phyloP scores from a whole-genome alignment of 2,797 vertebrate genomes.

The Bradypodion pumilum region DNA sequence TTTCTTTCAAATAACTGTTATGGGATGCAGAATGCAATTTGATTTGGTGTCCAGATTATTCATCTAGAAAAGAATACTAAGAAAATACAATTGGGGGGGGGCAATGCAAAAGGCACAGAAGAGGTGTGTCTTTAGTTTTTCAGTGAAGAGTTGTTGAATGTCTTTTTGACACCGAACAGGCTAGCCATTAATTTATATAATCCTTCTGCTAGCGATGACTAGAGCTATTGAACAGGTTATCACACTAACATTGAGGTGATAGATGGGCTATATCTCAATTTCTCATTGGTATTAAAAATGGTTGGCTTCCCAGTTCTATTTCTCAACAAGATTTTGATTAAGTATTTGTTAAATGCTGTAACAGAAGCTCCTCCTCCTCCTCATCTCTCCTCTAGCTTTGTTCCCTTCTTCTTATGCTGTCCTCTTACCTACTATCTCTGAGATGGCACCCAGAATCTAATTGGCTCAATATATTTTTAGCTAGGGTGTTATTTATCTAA shows the following conservation, averaged over 20 bases:
- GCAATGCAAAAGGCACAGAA: constrained; percentile 1
- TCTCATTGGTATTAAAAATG: constrained; percentile 14
- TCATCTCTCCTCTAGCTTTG: not conserved
- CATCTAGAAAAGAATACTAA: not conserved
- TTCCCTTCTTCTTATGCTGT: constrained; percentile 10
- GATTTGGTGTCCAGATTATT: constrained; percentile 20
- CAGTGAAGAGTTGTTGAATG: not conserved
- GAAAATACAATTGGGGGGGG: constrained; percentile 21
- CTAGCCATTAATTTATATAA: constrained; percentile 30
- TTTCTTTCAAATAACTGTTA: not conserved
- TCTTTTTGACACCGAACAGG: constrained; percentile 16
- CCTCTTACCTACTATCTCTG: constrained; percentile 10
- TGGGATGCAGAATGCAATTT: not conserved
- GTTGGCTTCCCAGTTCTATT: constrained; percentile 16
- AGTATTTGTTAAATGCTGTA: constrained; percentile 38
- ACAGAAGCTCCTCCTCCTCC: constrained; percentile 4
- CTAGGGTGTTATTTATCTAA: constrained; percentile 53
- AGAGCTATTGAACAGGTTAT: constrained; percentile 22
- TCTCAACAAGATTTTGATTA: constrained; percentile 43
- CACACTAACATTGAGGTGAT: not conserved
- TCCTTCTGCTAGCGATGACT: constrained; percentile 16
- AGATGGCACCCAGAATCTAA: constrained; percentile 33
- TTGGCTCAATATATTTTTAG: constrained; percentile 34
- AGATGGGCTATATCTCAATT: constrained; percentile 27
- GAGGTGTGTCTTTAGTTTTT: constrained; percentile 5